Evolutionary conservation across 2,888 invertebrate genomes (phyloP), one percentile per base, ranked within the genome.

Genomic region (Drosophila mercatorum): DNA sequence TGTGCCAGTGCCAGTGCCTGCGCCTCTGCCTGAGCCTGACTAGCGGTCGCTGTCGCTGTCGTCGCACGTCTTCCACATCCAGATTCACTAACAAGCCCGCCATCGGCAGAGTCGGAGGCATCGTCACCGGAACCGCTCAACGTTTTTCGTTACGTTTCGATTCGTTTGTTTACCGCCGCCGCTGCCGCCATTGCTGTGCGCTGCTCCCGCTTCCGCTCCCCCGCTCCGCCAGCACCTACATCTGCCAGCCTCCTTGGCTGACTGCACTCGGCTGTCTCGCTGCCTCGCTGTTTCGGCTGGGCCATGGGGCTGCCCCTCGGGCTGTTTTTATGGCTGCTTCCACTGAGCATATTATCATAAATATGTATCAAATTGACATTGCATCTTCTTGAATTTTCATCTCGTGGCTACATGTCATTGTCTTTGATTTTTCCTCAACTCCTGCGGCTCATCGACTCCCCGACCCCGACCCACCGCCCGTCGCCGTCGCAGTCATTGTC

Each of bases 361-460:
- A 85, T 85, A 85, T 85, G 84, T 85, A 85, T 85, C 84, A 85
- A 85, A 85, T 85, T 85, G 84, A 85, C 89, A 89, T 89, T 88
- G 88, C 84, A 88, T 85, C 84, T 89, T 83, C 88, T 85, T 85
- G 84, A 88, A 85, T 85, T 85, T 85, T 85, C 84, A 85, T 85
- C 88, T 89, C 55, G 68, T 80, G 89, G 89, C 89, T 85, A 89
- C 84, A 88, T 85, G 84, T 85, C 84, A 89, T 85, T 85, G 84
- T 85, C 84, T 89, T 89, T 88, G 84, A 85, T 85, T 85, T 84
- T 85, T 75, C 84, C 86, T 85, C 86, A 85, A 76, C 66, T 81
- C 71, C 63, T 65, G 73, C 63, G 53, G 44, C 67, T 53, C 52
- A 2, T 36, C 52, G 6, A 5, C 36, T 22, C 12, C n/a, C 22